These are phyloP conservation scores for Glossophaga mutica DNA, from an alignment of 2,797 vertebrate genomes.

Conservation along the genomic window DNA sequence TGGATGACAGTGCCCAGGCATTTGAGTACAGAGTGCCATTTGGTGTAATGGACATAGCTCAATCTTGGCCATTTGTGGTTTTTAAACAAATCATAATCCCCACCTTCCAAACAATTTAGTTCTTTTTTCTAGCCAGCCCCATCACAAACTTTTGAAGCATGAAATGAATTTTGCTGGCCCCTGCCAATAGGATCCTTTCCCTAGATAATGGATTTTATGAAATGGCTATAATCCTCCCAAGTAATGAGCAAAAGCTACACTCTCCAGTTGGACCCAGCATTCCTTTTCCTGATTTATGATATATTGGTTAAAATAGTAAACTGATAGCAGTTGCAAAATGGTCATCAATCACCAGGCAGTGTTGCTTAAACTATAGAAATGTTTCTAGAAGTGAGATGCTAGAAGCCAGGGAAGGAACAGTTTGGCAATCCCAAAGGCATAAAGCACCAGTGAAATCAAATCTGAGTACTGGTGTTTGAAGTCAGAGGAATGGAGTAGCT, in stretches of 20 bases:
- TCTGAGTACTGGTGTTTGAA: not conserved
- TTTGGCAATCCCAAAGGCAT: constrained; percentile 61
- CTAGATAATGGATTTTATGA: constrained; percentile 83
- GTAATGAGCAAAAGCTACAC: constrained; percentile 84
- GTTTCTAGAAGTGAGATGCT: constrained; percentile 68
- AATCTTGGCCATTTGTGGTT: constrained; percentile 71
- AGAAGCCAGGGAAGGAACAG: constrained; percentile 54
- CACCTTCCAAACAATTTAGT: constrained; percentile 73
- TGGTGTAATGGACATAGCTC: constrained; percentile 73
- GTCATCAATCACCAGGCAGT: constrained; percentile 76
- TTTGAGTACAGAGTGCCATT: constrained; percentile 62
- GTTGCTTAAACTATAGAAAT: constrained; percentile 75
- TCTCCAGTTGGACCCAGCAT: constrained; percentile 80
- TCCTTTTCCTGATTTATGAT: constrained; percentile 84
- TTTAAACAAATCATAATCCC: constrained; percentile 80
- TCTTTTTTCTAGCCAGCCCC: constrained; percentile 75
- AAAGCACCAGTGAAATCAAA: constrained; percentile 41
- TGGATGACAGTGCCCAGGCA: not conserved
- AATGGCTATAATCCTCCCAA: constrained; percentile 84
- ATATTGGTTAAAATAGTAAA: constrained; percentile 83
- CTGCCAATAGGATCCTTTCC: constrained; percentile 81
- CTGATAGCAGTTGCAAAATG: constrained; percentile 78
- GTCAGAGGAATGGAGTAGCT: not conserved
- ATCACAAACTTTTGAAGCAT: constrained; percentile 86
- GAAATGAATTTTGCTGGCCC: constrained; percentile 84